A percentile compares a stretch with the other conserved stretches of the same genome.
Conservation (phyloP, 23 tunicate species). For the Styela plicata region DNA sequence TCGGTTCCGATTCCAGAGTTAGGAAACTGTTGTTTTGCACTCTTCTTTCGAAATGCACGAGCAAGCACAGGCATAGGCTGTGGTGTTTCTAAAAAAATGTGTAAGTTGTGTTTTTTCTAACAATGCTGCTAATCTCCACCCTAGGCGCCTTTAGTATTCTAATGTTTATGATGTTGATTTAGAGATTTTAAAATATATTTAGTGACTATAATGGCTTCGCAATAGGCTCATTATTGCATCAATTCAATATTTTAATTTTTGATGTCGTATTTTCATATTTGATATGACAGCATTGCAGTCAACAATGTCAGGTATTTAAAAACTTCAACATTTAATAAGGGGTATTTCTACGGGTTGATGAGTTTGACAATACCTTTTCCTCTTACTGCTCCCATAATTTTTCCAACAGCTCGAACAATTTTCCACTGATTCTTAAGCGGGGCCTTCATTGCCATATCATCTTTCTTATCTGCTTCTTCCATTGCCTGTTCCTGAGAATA, state of each 20-base stretch:
- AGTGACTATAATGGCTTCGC: no score
- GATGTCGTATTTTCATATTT: no score
- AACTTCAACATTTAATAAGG: no score
- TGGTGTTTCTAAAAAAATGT: not conserved
- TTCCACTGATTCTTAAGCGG: conserved; percentile 45
- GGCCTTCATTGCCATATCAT: conserved; percentile 31
- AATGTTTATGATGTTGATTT: no score
- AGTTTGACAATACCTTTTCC: conserved; percentile 28
- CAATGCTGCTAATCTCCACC: not conserved
- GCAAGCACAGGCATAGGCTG: conserved; percentile 10
- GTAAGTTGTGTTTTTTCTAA: not conserved
- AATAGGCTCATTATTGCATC: no score
- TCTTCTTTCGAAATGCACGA: conserved; percentile 25
- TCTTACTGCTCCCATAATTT: conserved; percentile 54
- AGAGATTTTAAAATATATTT: no score
- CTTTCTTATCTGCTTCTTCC: conserved; percentile 19
- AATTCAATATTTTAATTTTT: no score
- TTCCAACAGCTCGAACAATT: conserved; percentile 53
- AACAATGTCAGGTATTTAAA: no score
- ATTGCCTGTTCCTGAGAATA: not conserved
- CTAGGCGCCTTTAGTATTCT: no score
- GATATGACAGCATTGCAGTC: no score
- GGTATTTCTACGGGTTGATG: not conserved
- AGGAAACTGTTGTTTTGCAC: conserved; percentile 22
- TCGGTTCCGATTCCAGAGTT: conserved; percentile 17